phyloP scores from a whole-genome alignment of 2,797 vertebrate genomes.

The Merluccius polli region DNA sequence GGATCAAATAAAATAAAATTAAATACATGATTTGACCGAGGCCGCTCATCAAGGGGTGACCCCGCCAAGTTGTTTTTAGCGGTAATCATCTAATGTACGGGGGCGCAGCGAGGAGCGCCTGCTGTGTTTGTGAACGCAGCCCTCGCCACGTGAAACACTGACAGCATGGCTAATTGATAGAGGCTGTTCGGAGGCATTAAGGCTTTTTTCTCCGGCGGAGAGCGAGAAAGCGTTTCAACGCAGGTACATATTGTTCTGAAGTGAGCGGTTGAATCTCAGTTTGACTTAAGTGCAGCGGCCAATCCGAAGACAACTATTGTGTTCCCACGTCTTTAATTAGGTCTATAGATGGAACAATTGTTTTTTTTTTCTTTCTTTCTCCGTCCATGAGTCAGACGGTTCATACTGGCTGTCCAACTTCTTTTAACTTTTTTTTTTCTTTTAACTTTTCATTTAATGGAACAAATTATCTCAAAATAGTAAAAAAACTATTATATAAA shows the following conservation, averaged over 20 bases:
- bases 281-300: constrained; percentile 31
- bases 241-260: constrained; percentile 52
- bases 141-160: constrained; percentile 51
- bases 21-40: background rate
- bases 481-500: background rate
- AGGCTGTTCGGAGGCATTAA: constrained; percentile 61
- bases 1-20: background rate
- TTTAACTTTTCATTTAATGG: background rate
- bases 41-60: background rate
- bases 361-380: background rate
- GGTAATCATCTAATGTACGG: constrained; percentile 59
- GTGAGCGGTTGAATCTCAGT: constrained; percentile 53
- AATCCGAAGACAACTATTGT: background rate
- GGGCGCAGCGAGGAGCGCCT: constrained; percentile 37
- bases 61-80: constrained; percentile 18
- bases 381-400: background rate
- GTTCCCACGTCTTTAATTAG: background rate
- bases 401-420: background rate
- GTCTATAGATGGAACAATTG: background rate
- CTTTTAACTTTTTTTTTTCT: background rate
- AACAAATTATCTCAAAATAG: background rate
- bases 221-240: constrained; percentile 44
- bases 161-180: constrained; percentile 55
- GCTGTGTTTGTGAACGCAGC: constrained; percentile 43
- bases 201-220: constrained; percentile 45